Evolutionary conservation across 2,113 vertebrate genomes (phyloP).

Genomic region (Noctilio leporinus): DNA sequence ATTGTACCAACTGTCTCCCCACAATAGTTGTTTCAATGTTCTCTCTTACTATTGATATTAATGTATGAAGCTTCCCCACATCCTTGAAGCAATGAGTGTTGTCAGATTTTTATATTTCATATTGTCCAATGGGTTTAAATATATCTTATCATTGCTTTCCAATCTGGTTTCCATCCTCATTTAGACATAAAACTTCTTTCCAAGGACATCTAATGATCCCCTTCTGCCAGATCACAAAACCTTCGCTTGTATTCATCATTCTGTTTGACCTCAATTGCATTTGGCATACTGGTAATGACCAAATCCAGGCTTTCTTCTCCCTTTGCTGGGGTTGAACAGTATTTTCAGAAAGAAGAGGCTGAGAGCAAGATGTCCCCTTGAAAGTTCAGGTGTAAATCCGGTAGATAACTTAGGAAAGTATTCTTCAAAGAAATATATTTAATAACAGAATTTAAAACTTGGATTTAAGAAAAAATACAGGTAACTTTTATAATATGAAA

Average conservation of each 20-base stretch:
- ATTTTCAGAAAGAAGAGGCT: background rate
- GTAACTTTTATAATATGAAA: background rate
- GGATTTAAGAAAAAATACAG: background rate
- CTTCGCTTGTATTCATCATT: background rate
- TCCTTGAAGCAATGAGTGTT: background rate
- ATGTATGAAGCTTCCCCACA: background rate
- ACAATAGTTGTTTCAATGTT: background rate
- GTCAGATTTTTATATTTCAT: background rate
- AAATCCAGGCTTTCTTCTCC: background rate
- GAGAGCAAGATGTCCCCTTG: background rate
- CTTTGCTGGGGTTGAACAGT: background rate
- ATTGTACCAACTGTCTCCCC: background rate
- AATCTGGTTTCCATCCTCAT: constrained; percentile 46
- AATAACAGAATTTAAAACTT: background rate
- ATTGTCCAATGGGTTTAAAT: background rate
- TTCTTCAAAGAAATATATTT: constrained; percentile 2
- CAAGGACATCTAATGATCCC: background rate
- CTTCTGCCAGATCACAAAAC: constrained; percentile 45
- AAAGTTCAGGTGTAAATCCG: background rate
- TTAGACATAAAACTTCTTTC: constrained; percentile 32
- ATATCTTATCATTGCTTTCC: constrained; percentile 29
- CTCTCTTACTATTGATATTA: background rate
- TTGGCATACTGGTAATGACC: background rate
- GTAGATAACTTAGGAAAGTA: background rate
- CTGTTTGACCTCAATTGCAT: constrained; percentile 15